These are phyloP conservation scores for Labeo calbasu DNA, from an alignment of 2,797 vertebrate genomes.

Conservation along the genomic window DNA sequence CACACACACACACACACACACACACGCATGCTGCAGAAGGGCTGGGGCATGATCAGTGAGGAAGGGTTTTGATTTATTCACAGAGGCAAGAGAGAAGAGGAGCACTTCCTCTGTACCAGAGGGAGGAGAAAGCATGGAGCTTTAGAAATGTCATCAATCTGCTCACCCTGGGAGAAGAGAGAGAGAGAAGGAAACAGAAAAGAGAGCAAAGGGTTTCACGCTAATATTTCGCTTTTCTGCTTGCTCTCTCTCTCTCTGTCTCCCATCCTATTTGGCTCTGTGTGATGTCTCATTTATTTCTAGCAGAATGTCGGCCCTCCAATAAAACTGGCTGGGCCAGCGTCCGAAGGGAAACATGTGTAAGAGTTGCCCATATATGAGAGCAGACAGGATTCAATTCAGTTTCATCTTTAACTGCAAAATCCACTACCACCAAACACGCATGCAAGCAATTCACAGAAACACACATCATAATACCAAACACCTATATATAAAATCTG, in stretches of 20 bases:
- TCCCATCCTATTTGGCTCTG: conserved; percentile 22
- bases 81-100: conserved; percentile 29
- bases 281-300: conserved; percentile 41
- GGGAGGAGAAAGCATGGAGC: conserved; percentile 41
- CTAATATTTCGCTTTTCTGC: conserved; percentile 41
- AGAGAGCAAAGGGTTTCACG: conserved; percentile 25
- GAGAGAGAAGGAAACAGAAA: background rate
- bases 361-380: conserved; percentile 23
- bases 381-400: conserved; percentile 32
- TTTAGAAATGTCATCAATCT: conserved; percentile 64
- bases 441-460: background rate
- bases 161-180: conserved; percentile 20
- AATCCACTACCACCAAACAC: background rate
- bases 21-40: conserved; percentile 21
- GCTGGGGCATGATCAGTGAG: conserved; percentile 48
- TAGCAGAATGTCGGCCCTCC: conserved; percentile 15
- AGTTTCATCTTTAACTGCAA: conserved; percentile 2
- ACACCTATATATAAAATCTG: background rate
- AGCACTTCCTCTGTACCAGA: conserved; percentile 44
- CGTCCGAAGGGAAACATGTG: conserved; percentile 1
- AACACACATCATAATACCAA: background rate
- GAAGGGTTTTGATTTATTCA: conserved; percentile 55
- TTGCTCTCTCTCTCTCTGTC: conserved; percentile 4
- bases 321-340: conserved; percentile 28
- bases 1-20: too few relatives aligned